phyloP scores from a whole-genome alignment of 2,888 invertebrate genomes.

The Drosophila hamatofila region DNA sequence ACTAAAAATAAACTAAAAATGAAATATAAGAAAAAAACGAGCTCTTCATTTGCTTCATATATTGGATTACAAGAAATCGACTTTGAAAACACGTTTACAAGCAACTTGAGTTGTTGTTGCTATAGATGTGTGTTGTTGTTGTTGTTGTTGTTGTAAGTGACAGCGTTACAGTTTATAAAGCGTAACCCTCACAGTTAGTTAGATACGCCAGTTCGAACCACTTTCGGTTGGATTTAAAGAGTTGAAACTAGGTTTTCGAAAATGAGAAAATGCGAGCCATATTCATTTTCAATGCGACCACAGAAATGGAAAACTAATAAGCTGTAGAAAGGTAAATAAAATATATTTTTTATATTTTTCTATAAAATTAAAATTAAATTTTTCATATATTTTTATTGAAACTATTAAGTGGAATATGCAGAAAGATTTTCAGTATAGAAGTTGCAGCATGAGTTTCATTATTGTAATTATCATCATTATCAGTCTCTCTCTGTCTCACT shows the following conservation, averaged over 20 bases:
- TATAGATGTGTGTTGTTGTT: conserved; percentile 12
- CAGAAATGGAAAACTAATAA: conserved; percentile 39
- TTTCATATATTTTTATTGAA: conserved; percentile 13
- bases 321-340: conserved; percentile 30
- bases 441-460: conserved; percentile 37
- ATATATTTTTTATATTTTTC: conserved; percentile 23
- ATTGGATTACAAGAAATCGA: conserved; percentile 68
- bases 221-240: conserved; percentile 68
- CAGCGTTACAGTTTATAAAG: conserved; percentile 38
- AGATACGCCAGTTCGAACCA: conserved; percentile 69
- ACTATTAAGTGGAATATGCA: not conserved
- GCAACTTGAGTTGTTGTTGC: conserved; percentile 21
- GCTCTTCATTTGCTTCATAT: conserved; percentile 34
- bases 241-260: conserved; percentile 52
- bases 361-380: conserved; percentile 21
- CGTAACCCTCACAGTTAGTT: conserved; percentile 66
- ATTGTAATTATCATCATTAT: conserved; percentile 63
- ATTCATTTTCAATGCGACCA: conserved; percentile 45
- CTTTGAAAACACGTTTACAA: conserved; percentile 66
- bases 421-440: not conserved
- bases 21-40: conserved; percentile 29
- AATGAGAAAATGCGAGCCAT: conserved; percentile 21
- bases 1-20: conserved; percentile 17
- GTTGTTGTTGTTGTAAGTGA: conserved; percentile 27
- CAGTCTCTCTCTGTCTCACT: conserved; percentile 1